Evolutionary conservation across 2,888 invertebrate species (phyloP).

Genomic region (Harmothoe impar): DNA sequence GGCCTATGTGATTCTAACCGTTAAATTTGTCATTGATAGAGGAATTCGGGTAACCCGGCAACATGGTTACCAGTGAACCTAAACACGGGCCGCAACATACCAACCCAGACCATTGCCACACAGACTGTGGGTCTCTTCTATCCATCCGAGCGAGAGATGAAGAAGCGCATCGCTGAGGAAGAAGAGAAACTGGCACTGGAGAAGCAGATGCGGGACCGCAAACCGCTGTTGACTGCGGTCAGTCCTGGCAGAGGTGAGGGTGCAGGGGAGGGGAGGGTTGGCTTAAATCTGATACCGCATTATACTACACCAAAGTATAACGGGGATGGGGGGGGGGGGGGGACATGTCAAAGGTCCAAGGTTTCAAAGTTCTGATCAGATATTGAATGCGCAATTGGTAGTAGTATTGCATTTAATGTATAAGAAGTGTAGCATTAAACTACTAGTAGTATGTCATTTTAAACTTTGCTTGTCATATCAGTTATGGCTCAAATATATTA

Average conservation of each 20-base stretch:
- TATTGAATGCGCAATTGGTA: too few species aligned
- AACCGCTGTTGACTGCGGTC: constrained; percentile 81
- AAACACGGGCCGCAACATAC: constrained; percentile 66
- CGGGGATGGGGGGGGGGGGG: not conserved
- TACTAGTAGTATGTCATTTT: too few species aligned
- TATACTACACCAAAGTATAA: too few species aligned
- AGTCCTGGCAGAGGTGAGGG: constrained; percentile 83
- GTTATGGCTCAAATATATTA: too few species aligned
- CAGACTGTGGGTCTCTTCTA: constrained; percentile 83
- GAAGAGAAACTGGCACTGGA: constrained; percentile 79
- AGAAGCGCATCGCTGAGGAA: constrained; percentile 77
- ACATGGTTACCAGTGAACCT: constrained; percentile 76
- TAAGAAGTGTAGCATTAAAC: too few species aligned
- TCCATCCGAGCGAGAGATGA: constrained; percentile 81
- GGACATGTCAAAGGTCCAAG: too few species aligned
- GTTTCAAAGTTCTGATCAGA: too few species aligned
- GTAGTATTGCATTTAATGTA: too few species aligned
- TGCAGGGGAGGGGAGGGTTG: not conserved
- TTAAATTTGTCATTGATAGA: not conserved
- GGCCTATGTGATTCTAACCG: too few species aligned
- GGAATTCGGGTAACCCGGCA: not conserved
- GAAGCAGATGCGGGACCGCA: constrained; percentile 80
- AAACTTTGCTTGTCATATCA: too few species aligned
- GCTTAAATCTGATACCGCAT: too few species aligned
- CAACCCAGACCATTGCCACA: constrained; percentile 74